Percentiles rank a stretch among this genome's conserved stretches.
Conservation (phyloP, 2,113 vertebrate species). For the Serinus canaria region DNA sequence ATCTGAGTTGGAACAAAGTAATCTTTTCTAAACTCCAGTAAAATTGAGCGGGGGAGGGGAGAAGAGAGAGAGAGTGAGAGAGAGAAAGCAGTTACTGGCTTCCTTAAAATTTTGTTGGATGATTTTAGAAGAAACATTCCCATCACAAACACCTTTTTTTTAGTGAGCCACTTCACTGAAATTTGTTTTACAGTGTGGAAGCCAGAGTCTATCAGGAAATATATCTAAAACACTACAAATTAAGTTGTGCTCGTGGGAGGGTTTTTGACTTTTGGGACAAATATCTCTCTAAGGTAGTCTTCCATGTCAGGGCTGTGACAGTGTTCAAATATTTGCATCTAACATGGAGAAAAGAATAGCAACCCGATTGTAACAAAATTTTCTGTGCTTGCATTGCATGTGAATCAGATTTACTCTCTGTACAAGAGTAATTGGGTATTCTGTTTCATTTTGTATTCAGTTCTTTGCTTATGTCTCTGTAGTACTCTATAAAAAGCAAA, state of each 20-base stretch:
- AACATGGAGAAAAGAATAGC: neutral
- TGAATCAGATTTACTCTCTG: neutral
- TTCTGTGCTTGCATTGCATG: neutral
- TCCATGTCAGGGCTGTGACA: neutral
- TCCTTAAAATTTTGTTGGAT: neutral
- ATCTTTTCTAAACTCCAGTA: neutral
- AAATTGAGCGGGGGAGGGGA: fast-evolving
- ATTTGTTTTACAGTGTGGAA: neutral
- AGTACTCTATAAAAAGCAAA: neutral
- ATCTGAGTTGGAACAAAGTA: neutral
- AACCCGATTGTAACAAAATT: neutral
- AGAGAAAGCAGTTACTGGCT: neutral
- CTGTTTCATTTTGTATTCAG: neutral
- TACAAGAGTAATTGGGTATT: neutral
- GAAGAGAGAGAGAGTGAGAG: neutral
- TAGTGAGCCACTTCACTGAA: neutral
- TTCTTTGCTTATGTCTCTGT: neutral
- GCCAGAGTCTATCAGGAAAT: neutral
- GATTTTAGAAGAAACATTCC: neutral
- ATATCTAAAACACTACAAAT: neutral
- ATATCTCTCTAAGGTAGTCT: neutral
- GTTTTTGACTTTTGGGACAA: neutral
- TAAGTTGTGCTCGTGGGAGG: fast-evolving
- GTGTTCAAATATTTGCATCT: neutral
- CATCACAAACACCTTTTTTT: neutral